Base-by-base conservation (phyloP, 2,113 vertebrate species). In the Paramormyrops kingsleyae region DNA sequence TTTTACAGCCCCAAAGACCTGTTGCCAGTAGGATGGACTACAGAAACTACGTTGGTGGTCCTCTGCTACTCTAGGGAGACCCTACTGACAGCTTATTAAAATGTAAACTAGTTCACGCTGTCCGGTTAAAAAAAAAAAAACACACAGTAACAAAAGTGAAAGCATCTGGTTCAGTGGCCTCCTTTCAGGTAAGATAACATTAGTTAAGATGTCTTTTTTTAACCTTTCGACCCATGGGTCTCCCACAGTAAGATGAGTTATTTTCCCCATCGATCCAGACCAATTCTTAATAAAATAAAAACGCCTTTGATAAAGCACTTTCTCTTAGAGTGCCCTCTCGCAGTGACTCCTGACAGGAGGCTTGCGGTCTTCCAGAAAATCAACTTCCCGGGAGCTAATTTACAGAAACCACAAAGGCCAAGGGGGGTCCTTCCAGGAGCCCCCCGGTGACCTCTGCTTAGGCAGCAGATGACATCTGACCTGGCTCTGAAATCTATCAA, bases 401-500 rank as follows among this genome's bases (percentile, higher is more conserved):
- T 93, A 92, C 95, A 95, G 94, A 96, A 94, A 94, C 93, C 93
- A 95, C 96, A 97, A 96, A 97, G 96, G 95, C 94, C 92, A 95
- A 91, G 92, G 95, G 92, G 91, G 88, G 89, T 95, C 89, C 95
- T 93, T 95, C 94, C 92, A 95, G 94, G 93, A 96, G 94, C 94
- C 94, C 94, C 90, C 92, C 90, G 47, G 93, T 97, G 95, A 97
- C 95, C 95, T 62, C 91, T 95, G 91, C 94, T 96, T 95, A 95
- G 93, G 94, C 93, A 94, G 94, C 95, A 94, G 93, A 93, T 95
- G 95, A 96, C 92, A 91, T 97, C 94, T 97, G 96, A 97, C 96
- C 94, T 92, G 89, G 89, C 83, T 91, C 93, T 92, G 93, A 97
- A 95, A 97, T 97, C 95, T 95, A 97, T 97, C 96, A 97, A 94